Conservation (phyloP, 2,113 vertebrate genomes). For the Lipophrys pholis region DNA sequence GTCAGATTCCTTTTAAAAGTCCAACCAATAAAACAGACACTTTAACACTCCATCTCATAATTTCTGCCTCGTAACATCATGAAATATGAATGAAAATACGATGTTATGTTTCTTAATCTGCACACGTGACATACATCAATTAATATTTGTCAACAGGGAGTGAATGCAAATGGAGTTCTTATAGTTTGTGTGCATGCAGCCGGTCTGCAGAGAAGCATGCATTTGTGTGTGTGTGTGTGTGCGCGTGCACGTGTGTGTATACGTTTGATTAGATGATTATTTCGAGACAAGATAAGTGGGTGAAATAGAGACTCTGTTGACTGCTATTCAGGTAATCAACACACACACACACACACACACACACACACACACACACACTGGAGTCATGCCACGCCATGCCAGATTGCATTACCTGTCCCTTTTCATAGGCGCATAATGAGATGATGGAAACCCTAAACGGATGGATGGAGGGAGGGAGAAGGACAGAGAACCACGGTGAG, state of each 20-base stretch:
- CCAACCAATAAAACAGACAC: no score
- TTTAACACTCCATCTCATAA: no score
- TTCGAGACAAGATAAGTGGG: constrained; percentile 87
- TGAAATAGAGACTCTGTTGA: constrained; percentile 89
- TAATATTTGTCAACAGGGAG: background rate
- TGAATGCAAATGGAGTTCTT: background rate
- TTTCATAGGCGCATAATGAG: constrained; percentile 93
- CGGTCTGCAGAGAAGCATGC: background rate
- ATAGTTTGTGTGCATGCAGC: background rate
- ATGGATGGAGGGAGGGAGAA: constrained; percentile 61
- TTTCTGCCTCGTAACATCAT: no score
- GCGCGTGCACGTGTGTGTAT: constrained; percentile 1
- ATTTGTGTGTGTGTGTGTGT: background rate
- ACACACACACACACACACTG: constrained; percentile 72
- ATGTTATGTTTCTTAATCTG: no score
- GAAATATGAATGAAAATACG: no score
- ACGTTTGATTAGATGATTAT: constrained; percentile 88
- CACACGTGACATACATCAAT: background rate
- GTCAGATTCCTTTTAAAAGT: no score
- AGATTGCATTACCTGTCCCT: constrained; percentile 92
- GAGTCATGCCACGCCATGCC: constrained; percentile 77
- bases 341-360: constrained; percentile 79
- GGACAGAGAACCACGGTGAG: background rate
- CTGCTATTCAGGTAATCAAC: constrained; percentile 91
- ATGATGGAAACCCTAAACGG: constrained; percentile 93